A percentile compares a stretch with the other conserved stretches of the same genome.
These are phyloP conservation scores for Galagoides demidoff DNA, from an alignment of 2,797 vertebrate species.

Conservation along the genomic window DNA sequence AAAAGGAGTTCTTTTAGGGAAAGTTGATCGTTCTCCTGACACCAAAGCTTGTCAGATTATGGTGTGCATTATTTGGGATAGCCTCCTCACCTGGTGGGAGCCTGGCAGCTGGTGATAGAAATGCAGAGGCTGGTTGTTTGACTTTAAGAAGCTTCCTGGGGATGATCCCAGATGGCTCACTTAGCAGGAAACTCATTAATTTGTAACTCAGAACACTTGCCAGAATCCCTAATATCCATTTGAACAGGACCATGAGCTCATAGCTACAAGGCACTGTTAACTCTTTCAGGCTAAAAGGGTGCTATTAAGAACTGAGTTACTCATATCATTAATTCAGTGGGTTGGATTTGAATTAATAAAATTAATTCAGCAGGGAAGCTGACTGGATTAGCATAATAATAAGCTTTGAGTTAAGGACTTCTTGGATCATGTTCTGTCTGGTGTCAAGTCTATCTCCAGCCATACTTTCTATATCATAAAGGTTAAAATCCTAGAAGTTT, in stretches of 20 bases:
- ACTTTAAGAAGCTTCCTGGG: constrained; percentile 62
- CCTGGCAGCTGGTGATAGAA: constrained; percentile 50
- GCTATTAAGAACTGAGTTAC: background rate
- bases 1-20: background rate
- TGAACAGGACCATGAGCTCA: background rate
- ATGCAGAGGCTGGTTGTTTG: constrained; percentile 21
- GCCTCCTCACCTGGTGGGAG: constrained; percentile 22
- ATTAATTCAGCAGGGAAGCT: background rate
- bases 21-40: background rate
- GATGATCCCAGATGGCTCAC: constrained; percentile 61
- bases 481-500: background rate
- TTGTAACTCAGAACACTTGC: constrained; percentile 43
- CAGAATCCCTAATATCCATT: constrained; percentile 15
- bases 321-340: background rate
- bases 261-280: background rate
- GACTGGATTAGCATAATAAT: background rate
- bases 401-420: background rate
- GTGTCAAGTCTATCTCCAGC: background rate
- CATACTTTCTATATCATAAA: background rate
- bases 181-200: constrained; percentile 65
- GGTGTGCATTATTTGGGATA: background rate
- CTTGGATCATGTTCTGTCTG: background rate
- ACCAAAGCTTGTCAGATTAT: background rate
- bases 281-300: background rate
- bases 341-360: background rate